Conservation (phyloP, 1,140 invertebrate genomes). For the Drosophila bipectinata region DNA sequence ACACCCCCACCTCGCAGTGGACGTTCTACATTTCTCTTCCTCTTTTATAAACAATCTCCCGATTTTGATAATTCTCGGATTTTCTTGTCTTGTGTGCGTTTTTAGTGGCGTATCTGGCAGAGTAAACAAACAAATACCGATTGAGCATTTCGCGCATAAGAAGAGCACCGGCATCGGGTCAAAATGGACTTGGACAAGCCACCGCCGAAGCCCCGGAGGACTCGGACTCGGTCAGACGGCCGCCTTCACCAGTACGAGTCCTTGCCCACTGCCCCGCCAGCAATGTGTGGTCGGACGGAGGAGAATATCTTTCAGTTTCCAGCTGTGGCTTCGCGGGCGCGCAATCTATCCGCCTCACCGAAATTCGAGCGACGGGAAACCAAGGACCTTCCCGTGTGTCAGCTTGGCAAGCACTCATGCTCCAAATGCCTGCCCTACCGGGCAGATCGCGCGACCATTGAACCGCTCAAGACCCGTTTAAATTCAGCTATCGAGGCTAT, state of each 20-base stretch:
- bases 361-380: conserved; percentile 43
- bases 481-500: conserved; percentile 71
- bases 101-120: conserved; percentile 70
- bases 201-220: conserved; percentile 64
- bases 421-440: conserved; percentile 58
- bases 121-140: conserved; percentile 73
- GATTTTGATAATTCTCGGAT: conserved; percentile 76
- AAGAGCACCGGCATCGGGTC: conserved; percentile 10
- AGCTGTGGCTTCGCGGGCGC: conserved; percentile 57
- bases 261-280: conserved; percentile 77
- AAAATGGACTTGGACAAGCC: conserved; percentile 52
- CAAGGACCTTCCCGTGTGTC: conserved; percentile 59
- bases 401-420: conserved; percentile 65
- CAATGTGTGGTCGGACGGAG: conserved; percentile 61
- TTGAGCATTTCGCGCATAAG: conserved; percentile 60
- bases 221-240: conserved; percentile 40
- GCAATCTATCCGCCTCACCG: conserved; percentile 64
- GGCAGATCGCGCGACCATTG: conserved; percentile 67
- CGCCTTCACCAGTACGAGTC: conserved; percentile 60
- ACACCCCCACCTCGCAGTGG: conserved; percentile 45
- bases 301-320: conserved; percentile 75
- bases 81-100: conserved; percentile 70
- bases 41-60: conserved; percentile 78
- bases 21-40: conserved; percentile 80
- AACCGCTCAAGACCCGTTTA: conserved; percentile 64